These are phyloP conservation scores for Oxyteleia sp. DNA, from an alignment of 2,888 invertebrate species.

Conservation along the genomic window DNA sequence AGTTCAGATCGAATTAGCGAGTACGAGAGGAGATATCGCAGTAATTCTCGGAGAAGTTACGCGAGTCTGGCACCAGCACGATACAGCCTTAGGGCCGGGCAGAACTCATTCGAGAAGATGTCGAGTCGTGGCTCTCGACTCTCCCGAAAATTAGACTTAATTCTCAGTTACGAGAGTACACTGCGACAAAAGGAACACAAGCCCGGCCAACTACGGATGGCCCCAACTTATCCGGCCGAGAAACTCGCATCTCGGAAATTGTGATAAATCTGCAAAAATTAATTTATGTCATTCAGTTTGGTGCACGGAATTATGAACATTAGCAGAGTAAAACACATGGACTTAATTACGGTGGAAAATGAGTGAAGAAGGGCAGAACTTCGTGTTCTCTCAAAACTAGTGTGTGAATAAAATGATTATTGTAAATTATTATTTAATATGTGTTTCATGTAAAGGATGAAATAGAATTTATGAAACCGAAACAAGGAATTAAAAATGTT, in stretches of 20 bases:
- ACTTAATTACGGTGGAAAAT: no score
- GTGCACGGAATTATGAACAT: no score
- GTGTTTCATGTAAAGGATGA: no score
- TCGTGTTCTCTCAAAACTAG: no score
- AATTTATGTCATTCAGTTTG: no score
- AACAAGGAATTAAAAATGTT: no score
- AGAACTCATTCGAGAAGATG: conserved; percentile 65
- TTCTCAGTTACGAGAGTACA: conserved; percentile 76
- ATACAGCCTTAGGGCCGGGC: conserved; percentile 56
- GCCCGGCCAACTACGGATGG: conserved; percentile 23
- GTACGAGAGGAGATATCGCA: conserved; percentile 79
- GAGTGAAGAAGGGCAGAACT: no score
- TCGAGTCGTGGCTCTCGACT: conserved; percentile 47
- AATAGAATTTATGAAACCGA: no score
- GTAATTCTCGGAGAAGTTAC: conserved; percentile 84
- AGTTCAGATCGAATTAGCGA: conserved; percentile 78
- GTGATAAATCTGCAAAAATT: not conserved
- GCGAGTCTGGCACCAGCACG: conserved; percentile 36
- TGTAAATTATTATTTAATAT: no score
- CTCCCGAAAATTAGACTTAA: conserved; percentile 76
- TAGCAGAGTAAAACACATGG: no score
- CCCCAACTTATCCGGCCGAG: conserved; percentile 19
- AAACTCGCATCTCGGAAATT: conserved; percentile 18
- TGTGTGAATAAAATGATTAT: no score
- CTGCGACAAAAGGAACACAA: conserved; percentile 54